A percentile compares a stretch with the other conserved stretches of the same genome.
Conservation (phyloP, 2,113 vertebrate genomes). For the Prunella himalayana region DNA sequence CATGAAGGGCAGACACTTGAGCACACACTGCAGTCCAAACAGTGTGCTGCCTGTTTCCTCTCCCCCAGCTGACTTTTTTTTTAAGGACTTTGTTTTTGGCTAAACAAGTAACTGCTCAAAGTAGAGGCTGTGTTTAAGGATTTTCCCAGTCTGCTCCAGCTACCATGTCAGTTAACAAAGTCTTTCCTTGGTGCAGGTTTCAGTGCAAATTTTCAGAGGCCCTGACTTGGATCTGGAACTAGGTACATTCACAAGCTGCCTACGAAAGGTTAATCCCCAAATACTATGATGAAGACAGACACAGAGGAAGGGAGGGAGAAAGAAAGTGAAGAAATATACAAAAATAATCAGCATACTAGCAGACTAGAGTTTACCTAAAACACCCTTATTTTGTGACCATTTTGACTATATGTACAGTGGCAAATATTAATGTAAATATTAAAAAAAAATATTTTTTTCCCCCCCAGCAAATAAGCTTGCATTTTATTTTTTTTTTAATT, state of each 20-base stretch:
- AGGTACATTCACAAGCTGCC: neutral
- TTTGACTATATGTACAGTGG: neutral
- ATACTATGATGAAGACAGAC: neutral
- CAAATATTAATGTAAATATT: neutral
- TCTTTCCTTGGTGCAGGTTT: neutral
- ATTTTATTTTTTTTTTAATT: neutral
- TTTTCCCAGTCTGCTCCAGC: neutral
- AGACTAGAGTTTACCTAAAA: neutral
- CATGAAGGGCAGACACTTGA: slow-evolving; percentile 32
- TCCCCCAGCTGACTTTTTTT: neutral
- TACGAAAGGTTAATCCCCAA: neutral
- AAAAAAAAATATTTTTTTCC: too few species aligned
- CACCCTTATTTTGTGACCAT: neutral
- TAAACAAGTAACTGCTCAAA: neutral
- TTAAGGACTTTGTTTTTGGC: neutral
- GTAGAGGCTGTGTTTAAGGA: neutral
- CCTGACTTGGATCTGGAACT: rapidly evolving
- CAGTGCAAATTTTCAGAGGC: neutral
- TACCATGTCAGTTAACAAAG: neutral
- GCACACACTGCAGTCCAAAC: neutral
- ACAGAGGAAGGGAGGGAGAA: neutral
- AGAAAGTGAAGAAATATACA: neutral
- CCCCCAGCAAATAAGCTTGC: neutral
- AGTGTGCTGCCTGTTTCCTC: neutral
- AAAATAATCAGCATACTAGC: neutral